phyloP scores from a whole-genome alignment of 2,888 invertebrate species.

The Noctua janthina region DNA sequence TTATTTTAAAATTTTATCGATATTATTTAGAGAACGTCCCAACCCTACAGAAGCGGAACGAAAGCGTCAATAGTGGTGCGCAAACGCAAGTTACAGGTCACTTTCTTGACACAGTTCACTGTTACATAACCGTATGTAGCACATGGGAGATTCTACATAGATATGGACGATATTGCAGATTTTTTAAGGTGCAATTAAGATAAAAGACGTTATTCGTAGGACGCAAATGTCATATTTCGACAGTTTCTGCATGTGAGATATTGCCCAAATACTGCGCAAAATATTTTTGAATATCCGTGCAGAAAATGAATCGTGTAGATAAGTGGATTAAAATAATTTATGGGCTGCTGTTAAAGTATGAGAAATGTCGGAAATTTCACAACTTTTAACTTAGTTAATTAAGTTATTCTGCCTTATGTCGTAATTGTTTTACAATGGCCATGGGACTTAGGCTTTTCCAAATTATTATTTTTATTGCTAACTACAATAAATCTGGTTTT shows the following conservation, averaged over 20 bases:
- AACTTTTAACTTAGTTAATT: conserved; percentile 14
- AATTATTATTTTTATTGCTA: neutral
- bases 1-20: conserved; percentile 1
- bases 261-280: conserved; percentile 9
- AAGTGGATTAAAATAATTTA: conserved; percentile 37
- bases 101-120: conserved; percentile 55
- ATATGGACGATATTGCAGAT: conserved; percentile 35
- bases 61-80: conserved; percentile 46
- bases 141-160: conserved; percentile 43
- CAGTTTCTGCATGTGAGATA: neutral
- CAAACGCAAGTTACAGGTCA: conserved; percentile 49
- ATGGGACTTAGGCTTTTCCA: neutral
- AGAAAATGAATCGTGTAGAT: conserved; percentile 34
- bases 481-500: conserved; percentile 26
- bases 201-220: neutral
- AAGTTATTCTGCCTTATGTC: neutral
- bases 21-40: conserved; percentile 20
- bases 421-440: conserved; percentile 3
- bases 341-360: neutral
- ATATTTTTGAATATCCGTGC: conserved; percentile 21
- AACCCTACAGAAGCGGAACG: conserved; percentile 53
- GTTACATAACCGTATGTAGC: conserved; percentile 48
- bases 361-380: conserved; percentile 7
- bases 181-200: conserved; percentile 24
- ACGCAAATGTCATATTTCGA: conserved; percentile 31